A percentile compares a stretch with the other conserved stretches of the same genome.
phyloP scores from a whole-genome alignment of 2,113 vertebrate species.

The Apteryx owenii region DNA sequence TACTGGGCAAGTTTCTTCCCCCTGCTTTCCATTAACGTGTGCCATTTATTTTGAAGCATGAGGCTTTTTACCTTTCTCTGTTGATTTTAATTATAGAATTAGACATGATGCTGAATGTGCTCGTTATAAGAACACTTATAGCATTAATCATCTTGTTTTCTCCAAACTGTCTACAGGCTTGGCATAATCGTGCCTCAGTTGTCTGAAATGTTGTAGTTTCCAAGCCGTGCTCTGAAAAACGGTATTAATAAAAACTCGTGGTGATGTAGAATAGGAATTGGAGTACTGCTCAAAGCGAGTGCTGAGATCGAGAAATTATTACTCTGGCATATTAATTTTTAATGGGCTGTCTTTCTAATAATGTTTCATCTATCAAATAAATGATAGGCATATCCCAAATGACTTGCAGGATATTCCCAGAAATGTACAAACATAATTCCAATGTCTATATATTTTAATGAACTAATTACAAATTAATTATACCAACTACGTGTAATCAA shows the following conservation, averaged over 20 bases:
- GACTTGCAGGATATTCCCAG: constrained; percentile 65
- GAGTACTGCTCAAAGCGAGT: not conserved
- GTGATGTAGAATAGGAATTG: constrained; percentile 32
- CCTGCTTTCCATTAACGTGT: not conserved
- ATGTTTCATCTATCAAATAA: constrained; percentile 69
- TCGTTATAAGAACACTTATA: fast-evolving
- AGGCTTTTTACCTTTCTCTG: not conserved
- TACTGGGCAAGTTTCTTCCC: not conserved
- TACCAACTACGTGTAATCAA: constrained; percentile 62
- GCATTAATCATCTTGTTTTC: not conserved
- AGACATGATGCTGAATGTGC: not conserved
- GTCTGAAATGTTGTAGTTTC: not conserved
- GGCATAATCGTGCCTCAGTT: not conserved
- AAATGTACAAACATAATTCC: constrained; percentile 66
- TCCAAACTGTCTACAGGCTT: not conserved
- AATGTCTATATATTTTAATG: constrained; percentile 68
- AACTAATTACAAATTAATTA: constrained; percentile 76
- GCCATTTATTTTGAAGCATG: not conserved
- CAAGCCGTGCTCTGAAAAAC: not conserved
- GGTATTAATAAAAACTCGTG: constrained; percentile 11
- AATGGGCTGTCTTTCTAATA: constrained; percentile 72
- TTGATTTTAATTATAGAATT: not conserved
- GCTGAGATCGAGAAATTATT: constrained; percentile 64
- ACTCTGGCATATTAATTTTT: constrained; percentile 65
- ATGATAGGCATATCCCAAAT: constrained; percentile 65